phyloP scores from a whole-genome alignment of 2,797 vertebrate genomes.

The Microcaecilia unicolor region DNA sequence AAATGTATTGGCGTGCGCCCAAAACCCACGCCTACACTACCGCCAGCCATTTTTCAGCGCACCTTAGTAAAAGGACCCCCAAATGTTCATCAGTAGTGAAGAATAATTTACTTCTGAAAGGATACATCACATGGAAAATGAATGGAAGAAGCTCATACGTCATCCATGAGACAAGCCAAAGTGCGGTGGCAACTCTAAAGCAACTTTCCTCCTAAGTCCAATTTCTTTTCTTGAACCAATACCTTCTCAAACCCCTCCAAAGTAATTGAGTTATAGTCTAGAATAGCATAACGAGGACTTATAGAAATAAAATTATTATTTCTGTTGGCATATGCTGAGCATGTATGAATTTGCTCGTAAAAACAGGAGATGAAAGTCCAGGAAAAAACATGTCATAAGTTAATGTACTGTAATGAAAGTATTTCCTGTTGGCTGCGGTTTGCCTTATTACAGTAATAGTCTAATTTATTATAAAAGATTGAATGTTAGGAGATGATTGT shows the following conservation, averaged over 20 bases:
- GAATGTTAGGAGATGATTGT: slow-evolving; percentile 3
- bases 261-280: background rate
- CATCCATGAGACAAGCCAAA: background rate
- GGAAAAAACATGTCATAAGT: slow-evolving; percentile 13
- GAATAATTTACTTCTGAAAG: background rate
- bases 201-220: background rate
- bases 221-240: background rate
- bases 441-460: slow-evolving; percentile 1
- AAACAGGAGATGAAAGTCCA: slow-evolving; percentile 1
- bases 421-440: background rate
- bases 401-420: slow-evolving; percentile 1
- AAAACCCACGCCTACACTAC: too few relatives aligned
- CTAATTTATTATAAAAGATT: background rate
- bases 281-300: background rate
- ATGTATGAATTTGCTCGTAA: slow-evolving; percentile 4
- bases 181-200: background rate
- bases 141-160: background rate
- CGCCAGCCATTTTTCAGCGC: too few relatives aligned
- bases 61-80: too few relatives aligned
- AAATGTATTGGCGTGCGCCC: too few relatives aligned
- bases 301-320: background rate
- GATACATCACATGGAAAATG: background rate
- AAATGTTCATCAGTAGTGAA: background rate
- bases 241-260: slow-evolving; percentile 1
- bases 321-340: background rate